phyloP scores from a whole-genome alignment of 2,113 vertebrate species.

The Chunga burmeisteri region DNA sequence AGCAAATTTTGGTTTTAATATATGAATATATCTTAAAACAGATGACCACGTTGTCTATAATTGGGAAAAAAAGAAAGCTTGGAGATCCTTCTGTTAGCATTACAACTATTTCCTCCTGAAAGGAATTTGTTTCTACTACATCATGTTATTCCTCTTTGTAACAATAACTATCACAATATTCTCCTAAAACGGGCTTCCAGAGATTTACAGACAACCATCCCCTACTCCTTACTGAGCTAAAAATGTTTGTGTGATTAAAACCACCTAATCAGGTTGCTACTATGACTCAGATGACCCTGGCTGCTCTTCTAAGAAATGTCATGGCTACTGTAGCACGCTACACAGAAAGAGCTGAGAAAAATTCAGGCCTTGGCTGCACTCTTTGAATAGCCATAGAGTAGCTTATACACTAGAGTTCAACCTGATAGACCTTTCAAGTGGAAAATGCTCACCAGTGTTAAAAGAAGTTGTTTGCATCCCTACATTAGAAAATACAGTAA shows the following conservation, averaged over 20 bases:
- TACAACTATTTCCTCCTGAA: not conserved
- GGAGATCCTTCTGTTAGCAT: not conserved
- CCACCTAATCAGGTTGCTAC: not conserved
- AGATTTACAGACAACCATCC: not conserved
- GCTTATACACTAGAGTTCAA: not conserved
- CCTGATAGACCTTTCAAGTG: not conserved
- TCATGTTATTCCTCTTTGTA: not conserved
- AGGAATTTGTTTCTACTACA: not conserved
- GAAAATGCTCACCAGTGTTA: not conserved
- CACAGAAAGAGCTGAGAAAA: not conserved
- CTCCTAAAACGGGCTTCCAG: not conserved
- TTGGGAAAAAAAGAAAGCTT: rapidly evolving
- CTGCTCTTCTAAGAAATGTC: not conserved
- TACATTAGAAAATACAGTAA: rapidly evolving
- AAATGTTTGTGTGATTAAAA: not conserved
- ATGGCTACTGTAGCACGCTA: not conserved
- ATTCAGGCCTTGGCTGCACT: not conserved
- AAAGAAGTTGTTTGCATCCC: not conserved
- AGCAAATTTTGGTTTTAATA: not conserved
- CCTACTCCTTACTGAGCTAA: not conserved
- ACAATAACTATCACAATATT: not conserved
- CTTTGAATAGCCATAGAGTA: not conserved
- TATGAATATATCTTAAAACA: not conserved
- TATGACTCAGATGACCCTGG: not conserved
- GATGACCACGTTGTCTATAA: not conserved